These are phyloP conservation scores for Xanthorhoe spadicearia DNA, from an alignment of 2,888 invertebrate species.

Conservation along the genomic window DNA sequence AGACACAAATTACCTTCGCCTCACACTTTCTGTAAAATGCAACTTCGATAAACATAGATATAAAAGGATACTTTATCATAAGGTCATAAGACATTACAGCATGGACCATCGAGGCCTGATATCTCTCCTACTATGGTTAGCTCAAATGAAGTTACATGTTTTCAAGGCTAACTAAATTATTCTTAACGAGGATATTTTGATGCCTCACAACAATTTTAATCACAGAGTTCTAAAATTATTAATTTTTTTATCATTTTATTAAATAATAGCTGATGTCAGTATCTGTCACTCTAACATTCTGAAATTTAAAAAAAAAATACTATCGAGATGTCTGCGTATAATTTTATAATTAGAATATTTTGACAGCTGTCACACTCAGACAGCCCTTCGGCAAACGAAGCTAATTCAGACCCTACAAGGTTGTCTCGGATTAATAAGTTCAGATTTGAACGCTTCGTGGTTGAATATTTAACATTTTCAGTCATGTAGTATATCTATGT, in stretches of 20 bases:
- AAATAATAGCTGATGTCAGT: too few species aligned
- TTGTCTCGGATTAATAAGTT: constrained; percentile 60
- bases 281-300: not conserved
- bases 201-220: too few species aligned
- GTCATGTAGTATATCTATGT: not conserved
- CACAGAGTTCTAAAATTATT: too few species aligned
- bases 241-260: too few species aligned
- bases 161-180: too few species aligned
- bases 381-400: constrained; percentile 78
- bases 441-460: constrained; percentile 40
- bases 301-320: constrained; percentile 8
- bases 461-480: constrained; percentile 5
- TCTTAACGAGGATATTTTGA: too few species aligned
- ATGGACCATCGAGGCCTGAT: too few species aligned
- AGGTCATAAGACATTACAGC: too few species aligned
- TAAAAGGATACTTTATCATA: too few species aligned
- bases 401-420: constrained; percentile 65
- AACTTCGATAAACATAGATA: not conserved
- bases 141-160: too few species aligned
- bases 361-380: constrained; percentile 77
- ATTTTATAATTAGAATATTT: constrained; percentile 71
- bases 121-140: too few species aligned
- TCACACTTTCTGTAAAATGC: constrained; percentile 6
- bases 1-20: constrained; percentile 9
- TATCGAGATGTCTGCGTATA: constrained; percentile 45